Base-by-base conservation (phyloP, 2,797 vertebrate species). In the Lutjanus argentimaculatus region DNA sequence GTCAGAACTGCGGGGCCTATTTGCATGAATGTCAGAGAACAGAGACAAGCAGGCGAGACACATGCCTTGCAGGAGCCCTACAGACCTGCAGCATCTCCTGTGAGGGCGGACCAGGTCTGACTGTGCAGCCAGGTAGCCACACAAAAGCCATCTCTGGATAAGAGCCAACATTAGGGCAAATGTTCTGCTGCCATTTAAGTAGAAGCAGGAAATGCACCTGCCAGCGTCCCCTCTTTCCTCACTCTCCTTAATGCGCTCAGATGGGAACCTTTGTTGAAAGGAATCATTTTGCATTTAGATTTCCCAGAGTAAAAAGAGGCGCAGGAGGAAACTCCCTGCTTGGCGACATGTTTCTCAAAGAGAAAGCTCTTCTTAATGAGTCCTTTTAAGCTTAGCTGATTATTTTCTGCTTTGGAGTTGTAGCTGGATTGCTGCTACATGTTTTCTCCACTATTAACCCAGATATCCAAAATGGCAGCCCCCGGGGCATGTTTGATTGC, bases 261-360 rank as follows among this genome's bases (percentile, higher is more conserved):
- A 91, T 79, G 79, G 79, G 84, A 84, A 67, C 75, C 73, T 85
- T 86, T 93, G 83, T 92, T 88, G 77, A 89, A 86, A 86, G 80
- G 78, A 88, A 83, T 84, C 81, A 75, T 91, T 93, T 90, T 91
- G 79, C 89, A 89, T 91, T 91, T 87, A 85, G 75, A 91, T 93
- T 93, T 90, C 84, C 88, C 86, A 81, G 72, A 86, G 75, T 84
- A 83, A 88, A 85, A 85, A 49, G 22, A 80, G 25, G 36, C 42
- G 8, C 16, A 30, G 14, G 19, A 25, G 82, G 71, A 78, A 77
- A 65, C 45, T 59, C 79, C 79, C 43, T 7, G 58, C 65, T 64
- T 62, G 43, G 49, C 21, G 42, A 82, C 52, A 3, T 55, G 65
- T 66, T 84, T 53, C 77, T 85, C 52, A 48, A 14, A 79, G 67